Evolutionary conservation across 2,797 vertebrate genomes (phyloP), one percentile per base, ranked within the genome.

Genomic region (Xenops minutus): DNA sequence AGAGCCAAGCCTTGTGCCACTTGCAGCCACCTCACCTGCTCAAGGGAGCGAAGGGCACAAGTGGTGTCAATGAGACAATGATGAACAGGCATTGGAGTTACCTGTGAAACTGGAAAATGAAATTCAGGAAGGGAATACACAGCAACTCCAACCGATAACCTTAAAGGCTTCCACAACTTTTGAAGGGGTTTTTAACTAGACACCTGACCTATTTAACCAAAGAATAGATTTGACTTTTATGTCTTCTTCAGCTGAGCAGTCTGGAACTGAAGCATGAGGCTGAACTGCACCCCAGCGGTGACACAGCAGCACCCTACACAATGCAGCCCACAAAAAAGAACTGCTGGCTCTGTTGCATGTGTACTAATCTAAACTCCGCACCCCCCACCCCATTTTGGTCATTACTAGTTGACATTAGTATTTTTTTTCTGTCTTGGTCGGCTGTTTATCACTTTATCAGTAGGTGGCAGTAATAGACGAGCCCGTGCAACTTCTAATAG

Each of bases 401-500:
- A 15, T 54, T 86, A 29, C 46, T 34, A 37, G 48, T n/a, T 73
- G 58, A 19, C 3, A 0, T 4, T n/a, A 26, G 6, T 46, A 2
- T 6, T 77, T 81, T 84, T 59, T 73, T 49, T 30, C 21, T 44
- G 8, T 62, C 68, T 84, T 48, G 23, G 49, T 29, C 4, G 3
- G 44, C 72, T 76, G 36, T 94, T 93, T 68, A 75, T 71, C 52
- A 54, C 59, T 91, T 84, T 12, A 67, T 78, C 96, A 90, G 93
- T 82, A 97, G 97, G 79, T 97, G 97, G 97, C 97, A 96, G 95
- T 92, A 96, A 81, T 0, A 85, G 92, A 96, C 7, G 78, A 92
- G 43, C 46, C 58, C 92, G 78, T 61, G 88, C 39, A 62, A 62
- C 29, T 83, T 64, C 71, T 49, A 48, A 55, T 4, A 46, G 46